Evolutionary conservation across 1,140 invertebrate genomes (phyloP).

Genomic region (Pseudomyrmex sp.): DNA sequence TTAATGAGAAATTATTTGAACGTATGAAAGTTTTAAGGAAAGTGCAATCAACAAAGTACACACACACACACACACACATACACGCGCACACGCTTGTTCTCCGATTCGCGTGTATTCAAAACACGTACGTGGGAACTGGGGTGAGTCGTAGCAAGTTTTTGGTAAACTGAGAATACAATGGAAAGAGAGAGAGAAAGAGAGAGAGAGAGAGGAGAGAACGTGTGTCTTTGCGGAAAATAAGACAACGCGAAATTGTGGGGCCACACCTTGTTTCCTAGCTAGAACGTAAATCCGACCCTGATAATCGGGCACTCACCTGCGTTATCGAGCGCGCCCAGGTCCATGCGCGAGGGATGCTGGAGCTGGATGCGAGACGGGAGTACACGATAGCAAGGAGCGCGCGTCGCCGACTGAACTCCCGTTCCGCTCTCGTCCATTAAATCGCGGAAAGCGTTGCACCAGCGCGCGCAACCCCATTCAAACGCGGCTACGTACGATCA

Average conservation of each 20-base stretch:
- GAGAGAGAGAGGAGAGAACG: no score
- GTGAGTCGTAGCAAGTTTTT: not conserved
- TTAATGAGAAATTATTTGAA: no score
- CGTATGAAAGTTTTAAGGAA: no score
- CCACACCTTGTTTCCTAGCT: not conserved
- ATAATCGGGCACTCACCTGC: slow-evolving; percentile 51
- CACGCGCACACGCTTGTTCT: no score
- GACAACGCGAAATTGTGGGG: not conserved
- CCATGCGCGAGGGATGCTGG: slow-evolving; percentile 25
- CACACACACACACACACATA: no score
- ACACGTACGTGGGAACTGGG: no score
- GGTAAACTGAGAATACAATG: not conserved
- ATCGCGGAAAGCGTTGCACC: slow-evolving; percentile 67
- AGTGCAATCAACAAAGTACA: no score
- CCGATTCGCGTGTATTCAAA: no score
- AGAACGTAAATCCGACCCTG: slow-evolving; percentile 23
- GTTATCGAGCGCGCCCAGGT: slow-evolving; percentile 31
- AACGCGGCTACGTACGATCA: slow-evolving; percentile 32
- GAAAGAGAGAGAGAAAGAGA: no score
- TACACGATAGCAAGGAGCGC: slow-evolving; percentile 70
- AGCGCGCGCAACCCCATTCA: slow-evolving; percentile 75
- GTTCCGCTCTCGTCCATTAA: slow-evolving; percentile 64
- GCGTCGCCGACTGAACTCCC: slow-evolving; percentile 71
- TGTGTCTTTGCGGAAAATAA: not conserved
- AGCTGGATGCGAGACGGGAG: not conserved